Evolutionary conservation across 2,888 invertebrate species (phyloP).

Genomic region (Empis livida): DNA sequence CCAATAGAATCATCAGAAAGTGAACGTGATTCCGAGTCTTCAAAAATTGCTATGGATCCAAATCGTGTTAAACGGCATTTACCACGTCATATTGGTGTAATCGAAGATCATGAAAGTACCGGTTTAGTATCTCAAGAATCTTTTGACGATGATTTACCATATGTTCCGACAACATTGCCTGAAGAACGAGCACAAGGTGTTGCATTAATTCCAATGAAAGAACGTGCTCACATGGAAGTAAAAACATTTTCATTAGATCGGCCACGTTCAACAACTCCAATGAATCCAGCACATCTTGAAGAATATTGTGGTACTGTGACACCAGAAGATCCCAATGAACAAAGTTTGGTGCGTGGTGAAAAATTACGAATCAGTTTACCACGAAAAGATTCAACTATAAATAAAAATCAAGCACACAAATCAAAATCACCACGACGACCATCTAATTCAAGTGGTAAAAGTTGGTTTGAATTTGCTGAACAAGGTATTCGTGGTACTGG

Average conservation of each 20-base stretch:
- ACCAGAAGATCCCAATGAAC: slow-evolving; percentile 20
- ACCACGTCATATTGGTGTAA: slow-evolving; percentile 40
- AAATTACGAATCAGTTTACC: slow-evolving; percentile 60
- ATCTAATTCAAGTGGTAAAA: slow-evolving; percentile 37
- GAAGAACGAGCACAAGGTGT: slow-evolving; percentile 69
- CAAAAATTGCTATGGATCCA: slow-evolving; percentile 18
- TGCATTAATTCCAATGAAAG: slow-evolving; percentile 68
- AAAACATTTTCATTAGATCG: slow-evolving; percentile 60
- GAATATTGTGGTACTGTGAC: slow-evolving; percentile 46
- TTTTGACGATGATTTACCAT: slow-evolving; percentile 75
- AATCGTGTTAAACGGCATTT: slow-evolving; percentile 29
- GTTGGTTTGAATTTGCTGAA: slow-evolving; percentile 51
- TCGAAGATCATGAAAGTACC: slow-evolving; percentile 56
- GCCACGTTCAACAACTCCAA: slow-evolving; percentile 60
- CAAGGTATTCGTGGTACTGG: slow-evolving; percentile 38
- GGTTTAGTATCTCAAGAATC: slow-evolving; percentile 70
- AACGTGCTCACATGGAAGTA: slow-evolving; percentile 46
- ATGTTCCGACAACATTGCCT: slow-evolving; percentile 80
- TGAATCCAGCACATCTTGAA: slow-evolving; percentile 55
- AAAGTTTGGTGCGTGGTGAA: slow-evolving; percentile 36
- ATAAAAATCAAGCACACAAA: slow-evolving; percentile 25
- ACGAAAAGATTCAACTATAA: slow-evolving; percentile 39
- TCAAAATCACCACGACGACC: slow-evolving; percentile 41
- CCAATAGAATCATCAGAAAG: slow-evolving; percentile 53
- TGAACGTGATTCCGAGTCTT: slow-evolving; percentile 51